Evolutionary conservation across 2,888 invertebrate species (phyloP).

Genomic region (Halictus quadricinctus): DNA sequence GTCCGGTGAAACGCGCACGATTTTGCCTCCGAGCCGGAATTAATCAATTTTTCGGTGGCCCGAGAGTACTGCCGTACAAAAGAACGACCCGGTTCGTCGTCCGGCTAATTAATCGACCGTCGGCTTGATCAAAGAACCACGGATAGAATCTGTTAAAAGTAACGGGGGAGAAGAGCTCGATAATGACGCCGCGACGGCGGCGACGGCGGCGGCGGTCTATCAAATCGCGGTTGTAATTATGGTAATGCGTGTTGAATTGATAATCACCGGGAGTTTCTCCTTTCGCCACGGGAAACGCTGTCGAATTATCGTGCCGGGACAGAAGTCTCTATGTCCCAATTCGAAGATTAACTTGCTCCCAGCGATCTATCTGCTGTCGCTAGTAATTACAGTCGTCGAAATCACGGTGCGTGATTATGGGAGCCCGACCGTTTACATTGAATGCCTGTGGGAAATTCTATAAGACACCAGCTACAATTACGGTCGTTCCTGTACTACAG

Average conservation of each 20-base stretch:
- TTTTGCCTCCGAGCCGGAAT: slow-evolving; percentile 16
- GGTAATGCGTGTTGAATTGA: slow-evolving; percentile 34
- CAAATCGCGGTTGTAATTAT: slow-evolving; percentile 33
- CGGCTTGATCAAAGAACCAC: slow-evolving; percentile 56
- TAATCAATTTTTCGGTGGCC: slow-evolving; percentile 58
- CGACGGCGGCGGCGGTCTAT: background rate
- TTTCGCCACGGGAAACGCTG: background rate
- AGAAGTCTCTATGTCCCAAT: background rate
- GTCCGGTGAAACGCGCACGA: background rate
- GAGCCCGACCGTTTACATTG: background rate
- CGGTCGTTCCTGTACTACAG: background rate
- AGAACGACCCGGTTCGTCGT: slow-evolving; percentile 2
- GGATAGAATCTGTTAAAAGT: slow-evolving; percentile 25
- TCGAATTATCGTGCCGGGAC: background rate
- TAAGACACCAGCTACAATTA: background rate
- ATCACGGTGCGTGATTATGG: background rate
- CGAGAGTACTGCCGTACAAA: background rate
- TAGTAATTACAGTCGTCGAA: background rate
- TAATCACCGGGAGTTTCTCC: slow-evolving; percentile 6
- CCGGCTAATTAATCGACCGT: slow-evolving; percentile 51
- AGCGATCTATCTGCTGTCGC: background rate
- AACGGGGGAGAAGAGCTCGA: slow-evolving; percentile 8
- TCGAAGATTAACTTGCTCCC: background rate
- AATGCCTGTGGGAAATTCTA: background rate
- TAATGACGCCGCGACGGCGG: background rate